These are phyloP conservation scores for Carassius carassius DNA, from an alignment of 2,113 vertebrate species.

Conservation along the genomic window DNA sequence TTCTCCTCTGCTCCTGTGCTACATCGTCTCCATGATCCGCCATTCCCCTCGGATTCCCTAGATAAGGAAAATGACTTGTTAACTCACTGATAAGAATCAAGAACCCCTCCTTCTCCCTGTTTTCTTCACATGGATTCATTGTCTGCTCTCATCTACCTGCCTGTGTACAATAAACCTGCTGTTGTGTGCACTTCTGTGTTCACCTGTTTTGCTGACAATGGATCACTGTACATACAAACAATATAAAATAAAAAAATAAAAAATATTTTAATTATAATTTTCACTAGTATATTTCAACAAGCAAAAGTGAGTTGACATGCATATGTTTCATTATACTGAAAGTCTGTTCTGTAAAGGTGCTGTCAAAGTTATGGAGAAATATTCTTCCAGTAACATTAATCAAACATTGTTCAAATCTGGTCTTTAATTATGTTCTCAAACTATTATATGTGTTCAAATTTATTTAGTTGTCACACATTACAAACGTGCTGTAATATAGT, in stretches of 20 bases:
- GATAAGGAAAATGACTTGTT: too few relatives aligned
- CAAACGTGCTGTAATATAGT: too few relatives aligned
- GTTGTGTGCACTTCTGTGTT: too few relatives aligned
- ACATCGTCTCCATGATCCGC: too few relatives aligned
- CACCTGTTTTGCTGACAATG: not conserved
- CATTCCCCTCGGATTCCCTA: too few relatives aligned
- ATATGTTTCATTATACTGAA: not conserved
- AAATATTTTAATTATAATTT: not conserved
- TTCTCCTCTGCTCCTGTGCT: too few relatives aligned
- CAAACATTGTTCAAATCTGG: not conserved
- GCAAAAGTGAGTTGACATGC: not conserved
- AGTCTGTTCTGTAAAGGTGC: not conserved
- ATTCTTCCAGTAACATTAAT: not conserved
- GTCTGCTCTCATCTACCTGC: too few relatives aligned
- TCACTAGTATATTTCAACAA: not conserved
- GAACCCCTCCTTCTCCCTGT: too few relatives aligned
- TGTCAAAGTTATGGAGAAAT: not conserved
- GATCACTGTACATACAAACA: not conserved
- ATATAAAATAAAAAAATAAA: not conserved
- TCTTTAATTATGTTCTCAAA: not conserved
- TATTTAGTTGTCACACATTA: too few relatives aligned
- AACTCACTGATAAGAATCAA: too few relatives aligned
- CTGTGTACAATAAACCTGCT: too few relatives aligned
- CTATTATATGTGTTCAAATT: not conserved
- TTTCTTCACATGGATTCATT: too few relatives aligned